Conservation (phyloP, 2,113 vertebrate genomes). For the human (Homo sapiens) region DNA sequence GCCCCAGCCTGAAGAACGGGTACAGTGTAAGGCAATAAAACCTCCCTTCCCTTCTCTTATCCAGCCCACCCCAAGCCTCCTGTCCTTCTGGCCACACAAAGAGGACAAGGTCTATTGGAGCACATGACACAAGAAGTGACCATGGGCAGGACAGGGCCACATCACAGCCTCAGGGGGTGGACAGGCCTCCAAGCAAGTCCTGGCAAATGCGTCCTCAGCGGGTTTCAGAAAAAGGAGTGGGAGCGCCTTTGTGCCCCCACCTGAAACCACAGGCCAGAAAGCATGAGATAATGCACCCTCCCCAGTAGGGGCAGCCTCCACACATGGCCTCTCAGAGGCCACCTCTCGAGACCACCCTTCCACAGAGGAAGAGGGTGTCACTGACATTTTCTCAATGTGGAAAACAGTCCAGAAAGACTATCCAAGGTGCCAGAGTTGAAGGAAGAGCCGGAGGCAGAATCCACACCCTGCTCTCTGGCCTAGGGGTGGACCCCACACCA, state of each 20-base stretch:
- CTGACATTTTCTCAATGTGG: too few relatives aligned
- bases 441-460: neutral
- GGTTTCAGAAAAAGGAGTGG: neutral
- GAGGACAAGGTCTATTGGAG: neutral
- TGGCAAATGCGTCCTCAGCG: neutral
- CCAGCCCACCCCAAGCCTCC: neutral
- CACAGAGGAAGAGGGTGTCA: neutral
- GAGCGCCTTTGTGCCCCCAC: neutral
- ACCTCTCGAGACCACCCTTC: neutral
- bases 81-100: neutral
- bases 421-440: neutral
- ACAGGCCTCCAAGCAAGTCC: neutral
- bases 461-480: neutral
- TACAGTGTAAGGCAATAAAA: neutral
- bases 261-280: accelerated
- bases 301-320: neutral
- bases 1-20: neutral
- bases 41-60: neutral
- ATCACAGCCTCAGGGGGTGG: neutral
- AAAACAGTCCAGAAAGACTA: neutral
- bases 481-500: neutral
- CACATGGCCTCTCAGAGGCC: neutral
- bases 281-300: neutral
- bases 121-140: neutral
- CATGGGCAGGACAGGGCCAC: neutral